Conservation (phyloP, 2,113 vertebrate genomes). For the Passer domesticus region DNA sequence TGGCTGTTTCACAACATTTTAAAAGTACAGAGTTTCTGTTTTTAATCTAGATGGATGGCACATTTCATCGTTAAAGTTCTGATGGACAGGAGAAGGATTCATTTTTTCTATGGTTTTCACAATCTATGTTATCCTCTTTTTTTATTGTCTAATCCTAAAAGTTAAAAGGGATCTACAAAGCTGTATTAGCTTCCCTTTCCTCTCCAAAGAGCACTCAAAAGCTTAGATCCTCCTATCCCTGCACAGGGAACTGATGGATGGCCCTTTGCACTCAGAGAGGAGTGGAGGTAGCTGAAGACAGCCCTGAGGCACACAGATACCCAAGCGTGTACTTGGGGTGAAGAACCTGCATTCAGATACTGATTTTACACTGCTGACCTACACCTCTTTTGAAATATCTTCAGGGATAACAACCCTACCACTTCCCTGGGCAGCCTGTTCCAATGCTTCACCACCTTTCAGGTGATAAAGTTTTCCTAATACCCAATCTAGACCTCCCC, state of each 20-base stretch:
- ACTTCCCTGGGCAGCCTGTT: background rate
- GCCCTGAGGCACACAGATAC: accelerated
- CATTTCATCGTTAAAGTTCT: background rate
- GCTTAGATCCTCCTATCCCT: accelerated
- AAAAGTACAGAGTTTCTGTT: background rate
- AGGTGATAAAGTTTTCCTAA: background rate
- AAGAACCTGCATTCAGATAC: background rate
- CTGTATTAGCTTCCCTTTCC: background rate
- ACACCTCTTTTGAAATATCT: background rate
- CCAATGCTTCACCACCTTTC: background rate
- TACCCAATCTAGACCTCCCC: too few relatives aligned
- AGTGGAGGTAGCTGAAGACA: background rate
- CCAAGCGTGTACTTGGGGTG: accelerated
- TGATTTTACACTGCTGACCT: background rate
- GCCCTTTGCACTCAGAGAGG: background rate
- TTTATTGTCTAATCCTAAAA: background rate
- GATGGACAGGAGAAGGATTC: background rate
- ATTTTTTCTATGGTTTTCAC: background rate
- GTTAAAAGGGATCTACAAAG: background rate
- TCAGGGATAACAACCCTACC: background rate
- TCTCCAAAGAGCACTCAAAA: background rate
- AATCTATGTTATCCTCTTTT: background rate
- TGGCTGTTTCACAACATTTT: background rate
- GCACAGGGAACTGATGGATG: background rate
- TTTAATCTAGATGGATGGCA: background rate